Conservation (phyloP, 2,888 invertebrate species). For the Eilema depressum region DNA sequence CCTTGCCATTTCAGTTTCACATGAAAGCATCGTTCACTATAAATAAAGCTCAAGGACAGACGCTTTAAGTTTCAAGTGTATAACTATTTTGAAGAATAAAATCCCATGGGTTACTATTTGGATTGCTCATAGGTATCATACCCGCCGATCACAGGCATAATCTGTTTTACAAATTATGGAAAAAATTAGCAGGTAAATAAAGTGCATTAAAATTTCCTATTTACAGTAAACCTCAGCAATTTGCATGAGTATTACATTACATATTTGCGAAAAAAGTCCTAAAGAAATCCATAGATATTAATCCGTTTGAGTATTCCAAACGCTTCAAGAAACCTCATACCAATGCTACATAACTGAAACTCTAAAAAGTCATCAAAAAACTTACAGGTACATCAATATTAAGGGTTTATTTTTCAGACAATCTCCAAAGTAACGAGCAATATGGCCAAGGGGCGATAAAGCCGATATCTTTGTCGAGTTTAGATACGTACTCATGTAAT, state of each 20-base stretch:
- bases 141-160: no score
- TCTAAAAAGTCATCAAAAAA: not conserved
- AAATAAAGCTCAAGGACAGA: no score
- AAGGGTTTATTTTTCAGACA: constrained; percentile 29
- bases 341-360: not conserved
- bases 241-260: not conserved
- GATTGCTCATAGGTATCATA: not conserved
- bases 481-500: constrained; percentile 52
- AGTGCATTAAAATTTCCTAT: not conserved
- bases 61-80: no score
- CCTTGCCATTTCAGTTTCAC: no score
- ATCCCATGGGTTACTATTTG: no score
- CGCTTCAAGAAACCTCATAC: not conserved
- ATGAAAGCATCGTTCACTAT: no score
- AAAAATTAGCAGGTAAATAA: no score
- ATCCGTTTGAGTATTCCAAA: no score
- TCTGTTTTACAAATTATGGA: not conserved
- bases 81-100: no score
- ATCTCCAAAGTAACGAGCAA: constrained; percentile 36
- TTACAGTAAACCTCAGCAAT: not conserved
- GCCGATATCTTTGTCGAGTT: constrained; percentile 51
- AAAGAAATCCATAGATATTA: no score
- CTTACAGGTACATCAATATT: constrained; percentile 23
- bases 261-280: no score
- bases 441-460: constrained; percentile 46